Evolutionary conservation across 92 coral and sea anemone species (phyloP), one percentile per base, ranked within the genome.

Genomic region (Parazoanthus atlanticus): DNA sequence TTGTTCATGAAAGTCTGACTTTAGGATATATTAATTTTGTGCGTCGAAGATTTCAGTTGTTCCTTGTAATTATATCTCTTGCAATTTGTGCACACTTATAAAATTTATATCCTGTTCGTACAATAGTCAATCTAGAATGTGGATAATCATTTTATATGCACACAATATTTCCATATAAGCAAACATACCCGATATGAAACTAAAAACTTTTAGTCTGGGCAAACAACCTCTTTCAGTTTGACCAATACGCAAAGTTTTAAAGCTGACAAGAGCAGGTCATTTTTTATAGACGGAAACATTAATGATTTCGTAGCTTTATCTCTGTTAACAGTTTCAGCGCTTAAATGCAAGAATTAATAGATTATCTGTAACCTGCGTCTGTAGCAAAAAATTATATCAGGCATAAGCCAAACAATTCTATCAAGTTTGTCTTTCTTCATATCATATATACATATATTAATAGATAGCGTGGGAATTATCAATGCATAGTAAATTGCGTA

Each of bases 391-490:
- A 19, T 7, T 16, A 80, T 80, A 26, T 29, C 71, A 66, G 30
- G 8, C 9, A 84, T 4, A n/a, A 13, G n/a, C 17, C 74, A 30
- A 40, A 61, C 32, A 41, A 83, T 8, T 67, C 38, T 43, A 30
- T 26, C 25, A 69, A 3, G n/a, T 67, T 21, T 43, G 4, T 1
- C 65, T 69, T 84, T 82, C 36, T 43, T 43, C n/a, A 67, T 71
- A 26, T 75, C 79, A 33, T 38, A 5, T 41, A 38, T 75, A 75
- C 26, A 46, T 70, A 16, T 29, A 69, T 40, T 21, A 71, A 43
- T 29, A 70, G 11, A 31, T 69, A 34, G 87, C 78, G 78, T 84
- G 87, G 40, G 77, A 84, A 31, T 10, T 41, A 43, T 31, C 46
- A 40, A 70, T 38, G 76, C 65, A 29, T 4, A 31, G 46, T 1